phyloP scores from a whole-genome alignment of 1,140 invertebrate genomes.

The Diorhabda elongata region DNA sequence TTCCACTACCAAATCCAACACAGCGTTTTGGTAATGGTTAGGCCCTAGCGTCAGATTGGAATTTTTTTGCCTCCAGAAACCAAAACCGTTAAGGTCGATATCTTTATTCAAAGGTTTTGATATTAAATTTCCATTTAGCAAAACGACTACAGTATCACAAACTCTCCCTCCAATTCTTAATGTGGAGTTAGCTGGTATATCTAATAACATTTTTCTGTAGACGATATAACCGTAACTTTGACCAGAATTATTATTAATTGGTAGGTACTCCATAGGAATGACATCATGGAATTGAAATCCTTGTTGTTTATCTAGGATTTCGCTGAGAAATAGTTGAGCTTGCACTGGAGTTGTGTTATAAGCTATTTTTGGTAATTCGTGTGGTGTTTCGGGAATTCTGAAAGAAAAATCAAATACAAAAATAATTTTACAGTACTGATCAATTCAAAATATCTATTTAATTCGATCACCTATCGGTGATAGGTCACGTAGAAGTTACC shows the following conservation, averaged over 20 bases:
- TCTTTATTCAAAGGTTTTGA: slow-evolving; percentile 38
- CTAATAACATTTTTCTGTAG: slow-evolving; percentile 46
- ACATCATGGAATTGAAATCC: slow-evolving; percentile 28
- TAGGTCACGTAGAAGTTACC: slow-evolving; percentile 46
- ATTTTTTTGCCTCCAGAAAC: slow-evolving; percentile 48
- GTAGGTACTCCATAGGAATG: slow-evolving; percentile 54
- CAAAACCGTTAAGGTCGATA: slow-evolving; percentile 45
- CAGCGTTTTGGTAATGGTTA: slow-evolving; percentile 25
- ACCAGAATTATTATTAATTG: slow-evolving; percentile 51
- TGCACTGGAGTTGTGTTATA: slow-evolving; percentile 36
- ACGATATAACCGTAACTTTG: slow-evolving; percentile 59
- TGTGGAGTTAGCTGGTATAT: slow-evolving; percentile 32
- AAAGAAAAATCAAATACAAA: not conserved
- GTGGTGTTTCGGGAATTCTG: slow-evolving; percentile 31
- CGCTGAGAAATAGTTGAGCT: slow-evolving; percentile 37
- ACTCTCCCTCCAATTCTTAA: slow-evolving; percentile 49
- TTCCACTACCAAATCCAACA: slow-evolving; percentile 57
- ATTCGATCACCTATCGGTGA: too few species aligned
- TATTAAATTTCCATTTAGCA: slow-evolving; percentile 47
- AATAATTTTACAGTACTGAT: too few species aligned
- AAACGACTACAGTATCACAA: slow-evolving; percentile 52
- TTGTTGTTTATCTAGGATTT: slow-evolving; percentile 24
- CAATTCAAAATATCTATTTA: not conserved
- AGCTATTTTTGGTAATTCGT: slow-evolving; percentile 36
- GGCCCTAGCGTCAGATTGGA: slow-evolving; percentile 24